Conservation (phyloP, 2,113 vertebrate species). For the Mirza zaza region DNA sequence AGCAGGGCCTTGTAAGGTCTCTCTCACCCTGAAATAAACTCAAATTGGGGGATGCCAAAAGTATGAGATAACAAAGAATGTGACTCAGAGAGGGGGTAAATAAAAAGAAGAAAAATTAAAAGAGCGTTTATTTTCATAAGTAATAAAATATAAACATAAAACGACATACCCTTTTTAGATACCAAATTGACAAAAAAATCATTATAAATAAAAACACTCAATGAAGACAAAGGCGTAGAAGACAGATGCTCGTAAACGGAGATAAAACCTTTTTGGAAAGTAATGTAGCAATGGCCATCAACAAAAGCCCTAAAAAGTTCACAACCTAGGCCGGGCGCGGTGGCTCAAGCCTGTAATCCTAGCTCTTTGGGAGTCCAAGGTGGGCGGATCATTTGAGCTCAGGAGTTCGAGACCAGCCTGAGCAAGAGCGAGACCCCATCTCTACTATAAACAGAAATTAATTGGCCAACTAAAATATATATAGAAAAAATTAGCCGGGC, state of each 20-base stretch:
- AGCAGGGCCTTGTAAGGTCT: conserved; percentile 54
- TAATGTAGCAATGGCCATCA: accelerated
- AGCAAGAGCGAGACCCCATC: too few relatives aligned
- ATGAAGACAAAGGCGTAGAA: not conserved
- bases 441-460: too few relatives aligned
- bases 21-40: conserved; percentile 62
- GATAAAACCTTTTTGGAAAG: not conserved
- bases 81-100: conserved; percentile 32
- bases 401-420: too few relatives aligned
- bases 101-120: not conserved
- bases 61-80: conserved; percentile 13
- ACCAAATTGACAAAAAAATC: not conserved
- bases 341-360: too few relatives aligned
- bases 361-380: too few relatives aligned
- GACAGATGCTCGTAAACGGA: not conserved
- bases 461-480: too few relatives aligned
- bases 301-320: not conserved
- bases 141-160: not conserved
- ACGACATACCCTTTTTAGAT: not conserved
- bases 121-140: not conserved
- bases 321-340: too few relatives aligned
- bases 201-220: not conserved
- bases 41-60: conserved; percentile 62
- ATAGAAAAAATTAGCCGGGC: too few relatives aligned
- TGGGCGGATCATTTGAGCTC: too few relatives aligned